Conservation (phyloP, 2,797 vertebrate species). For the Chelidonichthys spinosus region DNA sequence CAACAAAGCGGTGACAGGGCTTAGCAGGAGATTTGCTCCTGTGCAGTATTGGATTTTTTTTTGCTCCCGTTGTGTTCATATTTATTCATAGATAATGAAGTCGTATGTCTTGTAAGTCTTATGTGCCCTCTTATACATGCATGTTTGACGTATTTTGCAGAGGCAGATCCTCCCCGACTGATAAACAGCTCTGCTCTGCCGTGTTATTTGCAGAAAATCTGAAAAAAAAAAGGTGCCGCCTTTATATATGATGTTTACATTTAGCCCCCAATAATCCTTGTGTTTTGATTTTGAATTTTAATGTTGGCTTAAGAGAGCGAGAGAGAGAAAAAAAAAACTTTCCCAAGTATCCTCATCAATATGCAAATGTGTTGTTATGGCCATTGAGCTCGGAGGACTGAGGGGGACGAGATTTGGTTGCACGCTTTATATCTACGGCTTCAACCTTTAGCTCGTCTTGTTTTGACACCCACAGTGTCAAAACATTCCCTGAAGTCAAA, state of each 20-base stretch:
- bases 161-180: slow-evolving; percentile 18
- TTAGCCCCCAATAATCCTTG: slow-evolving; percentile 8
- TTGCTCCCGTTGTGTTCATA: slow-evolving; percentile 46
- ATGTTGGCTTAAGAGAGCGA: slow-evolving; percentile 2
- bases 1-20: slow-evolving; percentile 70
- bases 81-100: slow-evolving; percentile 70
- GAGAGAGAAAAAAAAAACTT: slow-evolving; percentile 17
- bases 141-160: slow-evolving; percentile 24
- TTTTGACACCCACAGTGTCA: slow-evolving; percentile 68
- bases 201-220: slow-evolving; percentile 21
- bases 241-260: slow-evolving; percentile 4
- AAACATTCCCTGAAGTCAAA: slow-evolving; percentile 72
- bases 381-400: slow-evolving; percentile 50
- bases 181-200: slow-evolving; percentile 3
- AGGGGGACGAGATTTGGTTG: slow-evolving; percentile 54
- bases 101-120: slow-evolving; percentile 12
- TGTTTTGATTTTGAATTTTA: slow-evolving; percentile 16
- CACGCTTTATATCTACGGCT: slow-evolving; percentile 38
- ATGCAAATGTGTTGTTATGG: slow-evolving; percentile 50
- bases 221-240: background rate
- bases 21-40: slow-evolving; percentile 66
- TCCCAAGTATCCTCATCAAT: slow-evolving; percentile 45
- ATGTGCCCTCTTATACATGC: slow-evolving; percentile 36
- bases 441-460: slow-evolving; percentile 65
- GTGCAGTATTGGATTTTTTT: slow-evolving; percentile 69